Conservation (phyloP, 2,797 vertebrate species). For the Anolis apletophallus region DNA sequence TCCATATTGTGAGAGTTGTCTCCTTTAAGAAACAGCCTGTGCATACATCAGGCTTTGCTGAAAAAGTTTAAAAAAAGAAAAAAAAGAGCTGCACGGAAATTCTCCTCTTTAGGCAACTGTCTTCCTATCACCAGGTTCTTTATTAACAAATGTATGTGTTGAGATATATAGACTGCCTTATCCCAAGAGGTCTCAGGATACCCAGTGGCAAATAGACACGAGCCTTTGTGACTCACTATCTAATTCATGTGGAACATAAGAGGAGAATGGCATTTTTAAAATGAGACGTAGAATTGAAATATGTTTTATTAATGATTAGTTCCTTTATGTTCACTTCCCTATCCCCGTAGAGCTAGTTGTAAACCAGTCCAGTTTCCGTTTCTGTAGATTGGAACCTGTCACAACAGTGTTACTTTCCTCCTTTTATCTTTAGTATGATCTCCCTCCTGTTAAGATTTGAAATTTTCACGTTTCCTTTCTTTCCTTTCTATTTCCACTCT, state of each 20-base stretch:
- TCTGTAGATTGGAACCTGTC: not conserved
- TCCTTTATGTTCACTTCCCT: not conserved
- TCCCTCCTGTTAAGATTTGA: not conserved
- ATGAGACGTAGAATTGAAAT: not conserved
- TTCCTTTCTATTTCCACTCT: not conserved
- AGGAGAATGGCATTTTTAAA: conserved; percentile 3
- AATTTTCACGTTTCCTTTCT: not conserved
- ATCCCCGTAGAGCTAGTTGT: not conserved
- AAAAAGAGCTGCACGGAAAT: conserved; percentile 1
- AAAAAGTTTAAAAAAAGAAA: not conserved
- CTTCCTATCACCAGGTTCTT: conserved; percentile 41
- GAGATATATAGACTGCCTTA: conserved; percentile 39
- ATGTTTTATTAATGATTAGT: not conserved
- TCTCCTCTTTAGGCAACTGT: conserved; percentile 29
- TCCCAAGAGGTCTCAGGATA: conserved; percentile 29
- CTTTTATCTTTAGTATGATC: not conserved
- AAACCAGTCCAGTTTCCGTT: not conserved
- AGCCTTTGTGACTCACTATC: not conserved
- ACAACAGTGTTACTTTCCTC: not conserved
- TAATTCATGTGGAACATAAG: conserved; percentile 1
- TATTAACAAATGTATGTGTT: conserved; percentile 26
- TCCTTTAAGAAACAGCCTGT: not conserved
- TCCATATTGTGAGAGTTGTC: conserved; percentile 10
- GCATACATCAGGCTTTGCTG: conserved; percentile 8
- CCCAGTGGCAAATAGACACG: not conserved